Evolutionary conservation across 2,797 vertebrate species (phyloP).

Genomic region (Myripristis jacobus): DNA sequence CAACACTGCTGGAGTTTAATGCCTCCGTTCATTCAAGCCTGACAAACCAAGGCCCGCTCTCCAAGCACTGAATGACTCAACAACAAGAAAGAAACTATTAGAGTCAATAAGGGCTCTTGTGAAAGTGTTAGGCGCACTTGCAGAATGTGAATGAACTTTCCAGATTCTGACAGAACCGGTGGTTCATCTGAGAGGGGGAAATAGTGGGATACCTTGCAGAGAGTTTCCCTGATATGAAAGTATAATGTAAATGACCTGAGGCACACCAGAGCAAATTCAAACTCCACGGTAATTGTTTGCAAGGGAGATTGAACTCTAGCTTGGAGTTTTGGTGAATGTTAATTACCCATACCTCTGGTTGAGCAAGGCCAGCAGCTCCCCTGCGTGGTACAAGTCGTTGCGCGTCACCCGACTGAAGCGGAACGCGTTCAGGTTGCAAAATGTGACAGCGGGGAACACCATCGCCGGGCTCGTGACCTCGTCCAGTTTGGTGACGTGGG

Average conservation of each 20-base stretch:
- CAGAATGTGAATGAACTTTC: not conserved
- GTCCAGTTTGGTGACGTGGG: conserved; percentile 96
- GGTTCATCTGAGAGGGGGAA: not conserved
- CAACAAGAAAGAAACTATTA: conserved; percentile 40
- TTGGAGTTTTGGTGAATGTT: not conserved
- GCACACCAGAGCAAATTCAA: too few relatives aligned
- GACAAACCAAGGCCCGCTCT: conserved; percentile 33
- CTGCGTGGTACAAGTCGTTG: conserved; percentile 98
- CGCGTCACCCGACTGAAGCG: conserved; percentile 96
- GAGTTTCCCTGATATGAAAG: not conserved
- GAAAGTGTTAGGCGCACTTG: conserved; percentile 19
- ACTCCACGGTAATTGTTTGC: too few relatives aligned
- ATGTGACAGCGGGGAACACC: conserved; percentile 95
- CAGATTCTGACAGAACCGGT: not conserved
- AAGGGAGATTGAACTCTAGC: too few relatives aligned
- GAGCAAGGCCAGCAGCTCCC: conserved; percentile 95
- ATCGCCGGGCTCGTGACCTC: conserved; percentile 91
- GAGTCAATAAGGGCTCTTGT: conserved; percentile 9
- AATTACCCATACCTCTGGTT: conserved; percentile 90
- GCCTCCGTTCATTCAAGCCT: conserved; percentile 49
- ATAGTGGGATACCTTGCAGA: not conserved
- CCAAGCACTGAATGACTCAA: conserved; percentile 43
- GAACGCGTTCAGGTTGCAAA: conserved; percentile 99
- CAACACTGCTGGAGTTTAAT: conserved; percentile 42
- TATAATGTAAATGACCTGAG: not conserved